Evolutionary conservation across 2,888 invertebrate genomes (phyloP).

Genomic region (Dione vanillae): DNA sequence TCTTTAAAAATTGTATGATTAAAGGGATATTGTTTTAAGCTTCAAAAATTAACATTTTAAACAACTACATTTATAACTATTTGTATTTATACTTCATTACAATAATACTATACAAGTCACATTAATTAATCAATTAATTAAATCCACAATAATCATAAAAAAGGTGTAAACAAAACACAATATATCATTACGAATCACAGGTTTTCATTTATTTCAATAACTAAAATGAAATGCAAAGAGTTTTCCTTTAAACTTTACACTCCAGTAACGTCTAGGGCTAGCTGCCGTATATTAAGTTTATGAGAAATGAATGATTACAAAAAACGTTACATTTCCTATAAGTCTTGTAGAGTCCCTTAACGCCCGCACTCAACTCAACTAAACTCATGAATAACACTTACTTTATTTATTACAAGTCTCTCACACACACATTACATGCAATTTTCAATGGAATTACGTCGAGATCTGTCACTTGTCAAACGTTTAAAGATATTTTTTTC

Average conservation of each 20-base stretch:
- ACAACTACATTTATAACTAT: conserved; percentile 15
- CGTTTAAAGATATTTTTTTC: conserved; percentile 52
- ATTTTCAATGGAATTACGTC: conserved; percentile 39
- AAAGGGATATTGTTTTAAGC: conserved; percentile 9
- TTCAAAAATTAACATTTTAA: conserved; percentile 1
- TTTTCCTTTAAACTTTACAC: conserved; percentile 73
- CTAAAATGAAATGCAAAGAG: conserved; percentile 83
- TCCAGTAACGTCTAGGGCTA: conserved; percentile 80
- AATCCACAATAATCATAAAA: conserved; percentile 3
- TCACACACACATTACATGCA: conserved; percentile 46
- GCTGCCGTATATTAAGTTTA: conserved; percentile 72
- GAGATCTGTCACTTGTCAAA: conserved; percentile 62
- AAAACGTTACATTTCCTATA: conserved; percentile 83
- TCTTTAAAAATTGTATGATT: conserved; percentile 16
- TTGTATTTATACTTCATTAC: conserved; percentile 12
- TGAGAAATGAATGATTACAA: conserved; percentile 81
- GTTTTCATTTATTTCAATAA: conserved; percentile 79
- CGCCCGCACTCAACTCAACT: conserved; percentile 64
- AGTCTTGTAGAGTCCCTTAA: conserved; percentile 81
- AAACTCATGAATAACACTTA: conserved; percentile 75
- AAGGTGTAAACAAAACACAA: conserved; percentile 58
- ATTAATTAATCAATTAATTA: conserved; percentile 7
- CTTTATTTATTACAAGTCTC: conserved; percentile 54
- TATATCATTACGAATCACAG: conserved; percentile 77
- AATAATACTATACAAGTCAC: conserved; percentile 17